Conservation (phyloP, 2,888 invertebrate genomes). For the Microctonus aethiopoides region DNA sequence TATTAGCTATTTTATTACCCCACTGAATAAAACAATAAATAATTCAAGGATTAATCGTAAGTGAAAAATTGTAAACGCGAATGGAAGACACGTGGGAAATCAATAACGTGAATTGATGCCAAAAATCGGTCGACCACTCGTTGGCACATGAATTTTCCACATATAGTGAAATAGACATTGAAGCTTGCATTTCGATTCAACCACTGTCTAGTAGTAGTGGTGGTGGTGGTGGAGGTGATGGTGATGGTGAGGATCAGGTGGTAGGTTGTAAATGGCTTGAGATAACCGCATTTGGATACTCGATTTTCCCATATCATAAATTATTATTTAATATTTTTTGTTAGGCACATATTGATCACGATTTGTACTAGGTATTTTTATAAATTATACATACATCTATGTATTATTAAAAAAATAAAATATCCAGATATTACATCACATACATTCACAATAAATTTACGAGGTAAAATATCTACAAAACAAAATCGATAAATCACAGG, state of each 20-base stretch:
- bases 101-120: slow-evolving; percentile 16
- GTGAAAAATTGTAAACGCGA: background rate
- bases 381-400: background rate
- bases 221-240: no score
- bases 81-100: slow-evolving; percentile 7
- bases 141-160: background rate
- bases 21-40: no score
- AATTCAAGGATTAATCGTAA: background rate
- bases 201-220: background rate
- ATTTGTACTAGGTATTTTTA: background rate
- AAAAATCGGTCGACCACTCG: background rate
- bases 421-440: no score
- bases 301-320: slow-evolving; percentile 11
- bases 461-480: no score
- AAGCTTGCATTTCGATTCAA: slow-evolving; percentile 7
- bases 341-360: slow-evolving; percentile 6
- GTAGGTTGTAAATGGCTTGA: slow-evolving; percentile 20
- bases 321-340: slow-evolving; percentile 25
- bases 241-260: slow-evolving; percentile 27
- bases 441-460: no score
- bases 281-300: slow-evolving; percentile 27
- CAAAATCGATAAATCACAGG: slow-evolving; percentile 41
- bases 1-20: no score
- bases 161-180: background rate
- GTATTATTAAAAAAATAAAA: background rate